Conservation (phyloP, 2,113 vertebrate genomes). For the Sula dactylatra region DNA sequence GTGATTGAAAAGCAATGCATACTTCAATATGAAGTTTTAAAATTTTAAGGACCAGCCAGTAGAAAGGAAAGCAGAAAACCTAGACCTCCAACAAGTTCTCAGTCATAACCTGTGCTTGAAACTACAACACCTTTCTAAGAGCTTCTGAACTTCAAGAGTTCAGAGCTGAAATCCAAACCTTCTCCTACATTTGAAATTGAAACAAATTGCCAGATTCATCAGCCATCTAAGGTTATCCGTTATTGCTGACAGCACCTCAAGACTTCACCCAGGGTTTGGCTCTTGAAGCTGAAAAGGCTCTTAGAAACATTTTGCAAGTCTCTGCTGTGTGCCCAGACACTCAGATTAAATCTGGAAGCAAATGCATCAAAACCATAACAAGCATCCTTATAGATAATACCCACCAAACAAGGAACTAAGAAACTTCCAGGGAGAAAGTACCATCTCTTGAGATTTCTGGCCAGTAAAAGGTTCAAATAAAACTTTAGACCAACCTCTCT, state of each 20-base stretch:
- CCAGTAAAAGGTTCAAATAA: neutral
- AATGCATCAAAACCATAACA: neutral
- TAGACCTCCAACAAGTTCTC: neutral
- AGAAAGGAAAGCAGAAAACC: neutral
- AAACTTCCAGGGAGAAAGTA: neutral
- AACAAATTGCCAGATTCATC: neutral
- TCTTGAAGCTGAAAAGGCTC: neutral
- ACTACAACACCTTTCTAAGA: neutral
- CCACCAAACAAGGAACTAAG: neutral
- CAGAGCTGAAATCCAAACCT: neutral
- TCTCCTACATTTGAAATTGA: neutral
- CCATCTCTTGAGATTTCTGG: neutral
- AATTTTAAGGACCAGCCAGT: conserved; percentile 5
- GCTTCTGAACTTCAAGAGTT: neutral
- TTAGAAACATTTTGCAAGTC: neutral
- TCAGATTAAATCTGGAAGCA: neutral
- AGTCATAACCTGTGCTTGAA: neutral
- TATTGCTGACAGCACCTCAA: neutral
- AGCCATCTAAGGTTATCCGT: neutral
- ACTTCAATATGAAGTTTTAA: conserved; percentile 3
- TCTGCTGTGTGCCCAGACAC: neutral
- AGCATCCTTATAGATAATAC: neutral
- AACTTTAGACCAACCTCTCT: neutral
- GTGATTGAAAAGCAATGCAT: conserved; percentile 9
- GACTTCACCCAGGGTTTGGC: neutral